These are phyloP conservation scores for Leptogaster cylindrica DNA, from an alignment of 2,888 invertebrate genomes.

Conservation along the genomic window DNA sequence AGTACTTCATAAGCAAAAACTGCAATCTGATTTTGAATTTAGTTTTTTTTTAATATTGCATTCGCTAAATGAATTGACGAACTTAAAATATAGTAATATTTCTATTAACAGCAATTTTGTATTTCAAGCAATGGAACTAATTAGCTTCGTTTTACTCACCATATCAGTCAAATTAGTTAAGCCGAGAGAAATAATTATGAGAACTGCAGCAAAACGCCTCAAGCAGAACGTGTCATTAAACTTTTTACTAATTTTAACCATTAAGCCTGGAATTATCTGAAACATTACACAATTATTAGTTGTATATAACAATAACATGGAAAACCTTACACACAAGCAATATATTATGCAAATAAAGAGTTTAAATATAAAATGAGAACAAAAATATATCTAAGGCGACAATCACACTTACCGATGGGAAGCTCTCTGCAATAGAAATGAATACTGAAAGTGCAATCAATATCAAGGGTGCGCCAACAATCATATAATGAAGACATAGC, in stretches of 20 bases:
- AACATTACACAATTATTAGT: too few relatives aligned
- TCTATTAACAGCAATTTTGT: too few relatives aligned
- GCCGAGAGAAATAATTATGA: conserved; percentile 66
- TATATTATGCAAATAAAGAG: too few relatives aligned
- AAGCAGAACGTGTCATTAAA: conserved; percentile 67
- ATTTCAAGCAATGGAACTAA: background rate
- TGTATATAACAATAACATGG: too few relatives aligned
- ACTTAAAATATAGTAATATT: too few relatives aligned
- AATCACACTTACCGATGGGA: conserved; percentile 54
- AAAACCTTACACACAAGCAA: too few relatives aligned
- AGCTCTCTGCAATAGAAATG: conserved; percentile 61
- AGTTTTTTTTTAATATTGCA: background rate
- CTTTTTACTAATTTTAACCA: conserved; percentile 64
- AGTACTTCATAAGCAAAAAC: background rate
- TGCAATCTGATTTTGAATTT: background rate
- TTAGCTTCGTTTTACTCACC: conserved; percentile 65
- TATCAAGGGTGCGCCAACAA: conserved; percentile 56
- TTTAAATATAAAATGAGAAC: too few relatives aligned
- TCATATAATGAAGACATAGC: conserved; percentile 56
- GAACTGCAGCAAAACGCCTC: conserved; percentile 65
- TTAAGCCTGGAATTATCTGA: conserved; percentile 34
- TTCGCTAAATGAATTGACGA: too few relatives aligned
- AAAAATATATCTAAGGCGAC: too few relatives aligned
- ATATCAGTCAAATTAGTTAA: conserved; percentile 68
- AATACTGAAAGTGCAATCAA: conserved; percentile 58